These are phyloP conservation scores for Heterodera carotae DNA, from an alignment of 1,140 invertebrate species.

Conservation along the genomic window DNA sequence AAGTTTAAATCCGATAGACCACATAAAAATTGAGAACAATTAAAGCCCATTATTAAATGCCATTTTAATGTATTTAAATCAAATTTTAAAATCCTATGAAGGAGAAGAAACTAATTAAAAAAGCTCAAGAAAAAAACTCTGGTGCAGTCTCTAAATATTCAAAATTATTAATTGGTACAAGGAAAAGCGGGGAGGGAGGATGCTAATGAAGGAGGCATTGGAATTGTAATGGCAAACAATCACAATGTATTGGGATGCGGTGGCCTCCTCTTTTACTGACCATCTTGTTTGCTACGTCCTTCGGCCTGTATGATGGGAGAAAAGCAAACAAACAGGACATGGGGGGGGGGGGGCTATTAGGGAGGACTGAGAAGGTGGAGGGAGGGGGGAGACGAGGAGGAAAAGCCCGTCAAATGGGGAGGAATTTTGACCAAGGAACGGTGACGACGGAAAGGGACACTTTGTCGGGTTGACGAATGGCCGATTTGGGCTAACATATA, in stretches of 20 bases:
- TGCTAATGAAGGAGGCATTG: background rate
- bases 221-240: background rate
- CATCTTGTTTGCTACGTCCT: conserved; percentile 5
- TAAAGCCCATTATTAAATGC: too few species aligned
- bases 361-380: background rate
- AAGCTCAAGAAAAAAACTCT: too few species aligned
- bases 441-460: background rate
- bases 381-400: conserved; percentile 2
- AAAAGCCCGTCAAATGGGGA: background rate
- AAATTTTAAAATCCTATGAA: too few species aligned
- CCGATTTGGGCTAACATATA: background rate
- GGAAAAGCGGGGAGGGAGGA: background rate
- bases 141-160: too few species aligned
- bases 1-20: too few species aligned
- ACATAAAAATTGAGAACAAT: too few species aligned
- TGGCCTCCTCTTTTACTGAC: background rate
- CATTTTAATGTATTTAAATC: too few species aligned
- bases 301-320: background rate
- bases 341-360: conserved; percentile 11
- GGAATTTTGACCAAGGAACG: background rate
- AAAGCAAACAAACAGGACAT: conserved; percentile 19
- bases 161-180: background rate
- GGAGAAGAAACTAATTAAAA: too few species aligned
- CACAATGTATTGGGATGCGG: background rate
- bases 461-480: background rate